A percentile compares a stretch with the other conserved stretches of the same genome.
Conservation (phyloP, 2,797 vertebrate genomes). For the Muraenolepis orangiensis region DNA sequence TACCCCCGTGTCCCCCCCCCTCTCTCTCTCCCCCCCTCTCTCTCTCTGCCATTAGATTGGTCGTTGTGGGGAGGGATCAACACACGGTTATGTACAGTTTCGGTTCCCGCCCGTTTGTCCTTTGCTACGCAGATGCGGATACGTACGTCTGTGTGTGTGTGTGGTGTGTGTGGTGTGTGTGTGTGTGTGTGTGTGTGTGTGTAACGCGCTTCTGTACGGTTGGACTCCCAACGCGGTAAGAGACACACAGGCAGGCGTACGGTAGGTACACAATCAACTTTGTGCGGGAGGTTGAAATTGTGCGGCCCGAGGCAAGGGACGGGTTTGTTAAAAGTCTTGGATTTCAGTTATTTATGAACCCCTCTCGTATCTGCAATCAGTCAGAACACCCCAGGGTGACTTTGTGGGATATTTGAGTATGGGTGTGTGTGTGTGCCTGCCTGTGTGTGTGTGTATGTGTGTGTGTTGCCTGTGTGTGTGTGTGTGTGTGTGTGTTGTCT, state of each 20-base stretch:
- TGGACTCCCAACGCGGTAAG: neutral
- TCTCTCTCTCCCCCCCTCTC: no score
- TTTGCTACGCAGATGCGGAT: neutral
- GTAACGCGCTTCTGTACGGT: neutral
- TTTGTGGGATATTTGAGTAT: slow-evolving; percentile 72
- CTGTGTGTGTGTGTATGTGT: slow-evolving; percentile 14
- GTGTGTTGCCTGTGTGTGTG: slow-evolving; percentile 13
- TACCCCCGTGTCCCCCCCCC: neutral
- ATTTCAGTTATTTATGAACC: slow-evolving; percentile 73
- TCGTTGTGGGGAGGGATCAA: no score
- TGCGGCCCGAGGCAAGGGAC: neutral
- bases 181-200: neutral
- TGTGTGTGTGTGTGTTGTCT: slow-evolving; percentile 4
- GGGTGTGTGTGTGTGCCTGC: slow-evolving; percentile 28
- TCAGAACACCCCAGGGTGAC: slow-evolving; percentile 71
- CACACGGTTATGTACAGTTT: no score
- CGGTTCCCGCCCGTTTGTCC: no score
- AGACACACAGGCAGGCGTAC: neutral
- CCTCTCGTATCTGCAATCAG: slow-evolving; percentile 68
- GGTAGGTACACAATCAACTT: neutral
- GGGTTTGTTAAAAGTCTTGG: slow-evolving; percentile 48
- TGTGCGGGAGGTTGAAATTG: neutral
- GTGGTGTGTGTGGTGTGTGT: neutral
- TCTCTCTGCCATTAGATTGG: neutral
- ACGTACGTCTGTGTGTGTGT: neutral